Base-by-base conservation (phyloP, 1,140 invertebrate species). In the Hirudo medicinalis region DNA sequence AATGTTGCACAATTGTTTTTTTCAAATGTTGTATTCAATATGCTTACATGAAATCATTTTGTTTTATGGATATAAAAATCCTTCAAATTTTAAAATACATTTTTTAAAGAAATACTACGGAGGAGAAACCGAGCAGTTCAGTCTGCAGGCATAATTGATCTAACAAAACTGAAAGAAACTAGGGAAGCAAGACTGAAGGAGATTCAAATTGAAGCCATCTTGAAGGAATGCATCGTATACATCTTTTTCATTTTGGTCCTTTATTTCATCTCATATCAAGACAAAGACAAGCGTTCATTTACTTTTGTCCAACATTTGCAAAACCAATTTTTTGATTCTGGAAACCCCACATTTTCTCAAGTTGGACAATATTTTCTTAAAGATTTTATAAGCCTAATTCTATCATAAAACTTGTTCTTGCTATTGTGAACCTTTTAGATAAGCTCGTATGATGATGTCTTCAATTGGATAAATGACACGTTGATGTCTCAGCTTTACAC, bases 201-300 rank as follows among this genome's bases (percentile, higher is more conserved):
- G 73, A 76, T 84, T 8, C 78, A 84, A 74, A 84, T 85, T 82
- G 81, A 81, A 71, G 77, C 76, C 8, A 80, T 85, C 27, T 70
- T 85, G 2, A 82, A 82, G 74, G 84, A 85, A 73, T 83, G 84
- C 27, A 70, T 78, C 0, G 75, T 80, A 11, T 83, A 82, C 74
- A 71, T 77, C 9, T 76, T 81, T 67, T 82, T 81, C 73, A 76
- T 80, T 9, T 71, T 80, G 4, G 74, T 82, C 70, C 74, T 82
- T 17, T 80, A 82, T 75, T 82, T 82, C 75, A 71, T 82, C 9
- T 80, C 79, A 20, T 81, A 82, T 71, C 80, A 82, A 72, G 75
- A 79, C 60, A 72, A 80, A 40, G 78, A 79, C 69, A 77, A 75
- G 0, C 73, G 75, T 67, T 79, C 78, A 13, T 81, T 74, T 73